Conservation (phyloP, 1,140 invertebrate species). For the Penaeus japonicus region DNA sequence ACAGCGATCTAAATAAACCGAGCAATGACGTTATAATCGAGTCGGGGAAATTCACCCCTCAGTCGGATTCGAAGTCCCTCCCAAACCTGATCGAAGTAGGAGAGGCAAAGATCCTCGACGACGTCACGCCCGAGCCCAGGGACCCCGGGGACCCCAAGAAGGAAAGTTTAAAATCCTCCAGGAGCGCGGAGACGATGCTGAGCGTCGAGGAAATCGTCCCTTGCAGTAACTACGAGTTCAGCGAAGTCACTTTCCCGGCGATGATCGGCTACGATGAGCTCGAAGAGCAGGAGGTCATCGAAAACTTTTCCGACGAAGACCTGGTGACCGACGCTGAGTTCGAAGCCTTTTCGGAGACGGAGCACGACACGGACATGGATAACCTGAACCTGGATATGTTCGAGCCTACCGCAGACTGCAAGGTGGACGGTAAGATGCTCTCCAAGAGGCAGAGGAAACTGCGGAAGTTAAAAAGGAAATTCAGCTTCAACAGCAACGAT, state of each 20-base stretch:
- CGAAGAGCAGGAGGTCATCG: conserved; percentile 53
- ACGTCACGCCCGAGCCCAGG: not conserved
- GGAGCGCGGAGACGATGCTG: conserved; percentile 29
- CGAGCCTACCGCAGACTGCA: conserved; percentile 23
- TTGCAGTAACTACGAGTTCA: conserved; percentile 49
- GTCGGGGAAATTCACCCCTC: not conserved
- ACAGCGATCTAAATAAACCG: not conserved
- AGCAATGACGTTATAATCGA: not conserved
- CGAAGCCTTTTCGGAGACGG: conserved; percentile 53
- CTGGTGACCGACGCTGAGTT: conserved; percentile 47
- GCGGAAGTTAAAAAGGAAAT: conserved; percentile 52
- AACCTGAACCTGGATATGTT: conserved; percentile 56
- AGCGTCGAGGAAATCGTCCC: conserved; percentile 49
- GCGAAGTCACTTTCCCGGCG: conserved; percentile 44
- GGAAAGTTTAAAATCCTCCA: conserved; percentile 14
- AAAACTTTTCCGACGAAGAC: conserved; percentile 55
- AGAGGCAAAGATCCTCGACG: conserved; percentile 36
- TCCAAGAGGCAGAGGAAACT: conserved; percentile 48
- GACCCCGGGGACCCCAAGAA: not conserved
- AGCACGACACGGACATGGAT: conserved; percentile 56
- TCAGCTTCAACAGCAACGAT: conserved; percentile 53
- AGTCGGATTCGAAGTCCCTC: conserved; percentile 51
- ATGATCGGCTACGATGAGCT: conserved; percentile 29
- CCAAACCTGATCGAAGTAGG: conserved; percentile 49
- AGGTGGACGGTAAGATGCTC: conserved; percentile 33